Evolutionary conservation across 1,140 invertebrate genomes (phyloP).

Genomic region (Formica selysi): DNA sequence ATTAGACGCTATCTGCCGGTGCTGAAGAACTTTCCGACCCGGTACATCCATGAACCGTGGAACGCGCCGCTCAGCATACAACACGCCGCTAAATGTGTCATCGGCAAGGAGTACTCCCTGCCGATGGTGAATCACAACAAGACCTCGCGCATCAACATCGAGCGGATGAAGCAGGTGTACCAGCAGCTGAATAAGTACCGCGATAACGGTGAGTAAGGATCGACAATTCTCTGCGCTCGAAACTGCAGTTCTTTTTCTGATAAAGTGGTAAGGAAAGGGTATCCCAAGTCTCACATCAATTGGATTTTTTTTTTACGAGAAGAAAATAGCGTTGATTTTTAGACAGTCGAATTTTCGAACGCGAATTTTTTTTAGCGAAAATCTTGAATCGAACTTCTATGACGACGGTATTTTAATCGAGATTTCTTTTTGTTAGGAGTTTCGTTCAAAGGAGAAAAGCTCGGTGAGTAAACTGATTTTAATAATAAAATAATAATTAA

Average conservation of each 20-base stretch:
- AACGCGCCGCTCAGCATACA: conserved; percentile 93
- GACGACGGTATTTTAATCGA: not conserved
- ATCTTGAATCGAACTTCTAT: not conserved
- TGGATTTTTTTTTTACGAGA: not conserved
- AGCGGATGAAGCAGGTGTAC: conserved; percentile 96
- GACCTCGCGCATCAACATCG: conserved; percentile 92
- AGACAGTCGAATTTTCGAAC: not conserved
- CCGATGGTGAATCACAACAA: conserved; percentile 95
- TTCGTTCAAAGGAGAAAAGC: conserved; percentile 69
- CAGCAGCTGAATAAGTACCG: conserved; percentile 91
- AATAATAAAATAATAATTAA: conserved; percentile 3
- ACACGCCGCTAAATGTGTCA: conserved; percentile 92
- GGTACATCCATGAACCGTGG: conserved; percentile 97
- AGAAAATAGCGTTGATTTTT: not conserved
- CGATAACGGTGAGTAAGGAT: conserved; percentile 78
- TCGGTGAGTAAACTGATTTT: conserved; percentile 71
- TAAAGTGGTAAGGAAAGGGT: not conserved
- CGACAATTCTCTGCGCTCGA: not conserved
- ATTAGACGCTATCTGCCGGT: conserved; percentile 93
- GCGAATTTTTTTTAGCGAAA: not conserved
- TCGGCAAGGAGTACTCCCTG: conserved; percentile 94
- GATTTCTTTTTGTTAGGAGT: conserved; percentile 57
- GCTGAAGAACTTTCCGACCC: conserved; percentile 93
- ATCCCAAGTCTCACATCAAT: too few relatives aligned
- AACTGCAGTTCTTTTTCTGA: not conserved